Evolutionary conservation across 1,140 invertebrate genomes (phyloP).

Genomic region (Muscidifurax raptorellus): DNA sequence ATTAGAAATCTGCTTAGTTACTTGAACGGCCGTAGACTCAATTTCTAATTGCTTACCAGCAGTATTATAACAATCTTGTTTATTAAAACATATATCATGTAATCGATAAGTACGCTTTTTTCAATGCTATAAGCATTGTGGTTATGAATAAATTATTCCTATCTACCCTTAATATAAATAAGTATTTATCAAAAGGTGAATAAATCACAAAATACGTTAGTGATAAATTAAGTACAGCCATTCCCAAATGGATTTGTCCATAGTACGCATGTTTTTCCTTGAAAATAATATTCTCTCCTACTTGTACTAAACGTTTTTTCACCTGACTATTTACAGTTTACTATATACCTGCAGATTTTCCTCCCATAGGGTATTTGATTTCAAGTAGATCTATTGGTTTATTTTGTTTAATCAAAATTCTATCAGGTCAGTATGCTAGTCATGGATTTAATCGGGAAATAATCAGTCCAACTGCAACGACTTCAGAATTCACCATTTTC

Average conservation of each 20-base stretch:
- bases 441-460: constrained; percentile 46
- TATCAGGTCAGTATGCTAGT: constrained; percentile 51
- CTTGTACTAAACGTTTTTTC: background rate
- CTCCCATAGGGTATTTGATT: constrained; percentile 41
- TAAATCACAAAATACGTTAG: constrained; percentile 53
- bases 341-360: background rate
- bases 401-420: constrained; percentile 42
- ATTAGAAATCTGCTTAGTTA: no score
- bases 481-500: background rate
- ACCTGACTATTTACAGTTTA: background rate
- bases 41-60: no score
- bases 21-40: no score
- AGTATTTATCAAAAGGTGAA: constrained; percentile 35
- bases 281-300: constrained; percentile 33
- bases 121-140: constrained; percentile 27
- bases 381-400: constrained; percentile 48
- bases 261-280: constrained; percentile 53
- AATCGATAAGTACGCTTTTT: constrained; percentile 28
- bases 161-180: constrained; percentile 29
- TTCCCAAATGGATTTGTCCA: constrained; percentile 53
- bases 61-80: background rate
- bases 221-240: constrained; percentile 52
- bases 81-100: constrained; percentile 31
- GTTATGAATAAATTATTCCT: background rate
- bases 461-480: constrained; percentile 45